Evolutionary conservation across 2,888 invertebrate genomes (phyloP).

Genomic region (Trissoscelio sp.): DNA sequence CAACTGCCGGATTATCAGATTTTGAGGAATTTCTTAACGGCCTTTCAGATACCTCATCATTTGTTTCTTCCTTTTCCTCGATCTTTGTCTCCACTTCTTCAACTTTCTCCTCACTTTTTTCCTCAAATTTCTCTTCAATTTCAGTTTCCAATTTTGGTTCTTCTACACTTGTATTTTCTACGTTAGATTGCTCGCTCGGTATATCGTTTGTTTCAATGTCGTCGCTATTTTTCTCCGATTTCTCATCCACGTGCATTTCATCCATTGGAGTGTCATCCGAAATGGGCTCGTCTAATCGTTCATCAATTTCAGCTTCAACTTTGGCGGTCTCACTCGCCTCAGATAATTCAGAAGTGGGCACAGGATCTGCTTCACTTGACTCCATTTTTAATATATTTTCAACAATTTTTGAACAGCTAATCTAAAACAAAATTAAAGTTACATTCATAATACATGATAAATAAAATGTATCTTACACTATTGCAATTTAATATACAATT

Average conservation of each 20-base stretch:
- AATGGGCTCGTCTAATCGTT: constrained; percentile 45
- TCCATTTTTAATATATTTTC: constrained; percentile 41
- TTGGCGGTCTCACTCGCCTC: too few relatives aligned
- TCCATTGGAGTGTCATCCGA: constrained; percentile 35
- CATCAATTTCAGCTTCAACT: constrained; percentile 12
- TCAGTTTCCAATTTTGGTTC: too few relatives aligned
- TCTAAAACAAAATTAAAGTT: too few relatives aligned
- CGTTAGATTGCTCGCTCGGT: background rate
- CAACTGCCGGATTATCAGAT: constrained; percentile 21
- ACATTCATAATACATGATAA: too few relatives aligned
- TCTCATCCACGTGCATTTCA: background rate
- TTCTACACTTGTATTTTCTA: background rate
- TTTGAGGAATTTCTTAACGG: constrained; percentile 34
- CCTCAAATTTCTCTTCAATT: background rate
- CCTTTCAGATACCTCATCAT: constrained; percentile 29
- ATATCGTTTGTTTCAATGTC: background rate
- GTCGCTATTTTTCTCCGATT: background rate
- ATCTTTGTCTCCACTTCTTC: constrained; percentile 9
- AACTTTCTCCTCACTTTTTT: background rate
- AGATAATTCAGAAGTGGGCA: too few relatives aligned
- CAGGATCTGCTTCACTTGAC: constrained; percentile 10
- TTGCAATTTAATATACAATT: too few relatives aligned
- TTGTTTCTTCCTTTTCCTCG: constrained; percentile 15
- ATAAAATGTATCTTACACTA: too few relatives aligned
- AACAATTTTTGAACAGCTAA: too few relatives aligned